Evolutionary conservation across 35 echinoderm and acorn worm species (phyloP), one percentile per base, ranked within the genome.

Genomic region (Chiridota heheva): DNA sequence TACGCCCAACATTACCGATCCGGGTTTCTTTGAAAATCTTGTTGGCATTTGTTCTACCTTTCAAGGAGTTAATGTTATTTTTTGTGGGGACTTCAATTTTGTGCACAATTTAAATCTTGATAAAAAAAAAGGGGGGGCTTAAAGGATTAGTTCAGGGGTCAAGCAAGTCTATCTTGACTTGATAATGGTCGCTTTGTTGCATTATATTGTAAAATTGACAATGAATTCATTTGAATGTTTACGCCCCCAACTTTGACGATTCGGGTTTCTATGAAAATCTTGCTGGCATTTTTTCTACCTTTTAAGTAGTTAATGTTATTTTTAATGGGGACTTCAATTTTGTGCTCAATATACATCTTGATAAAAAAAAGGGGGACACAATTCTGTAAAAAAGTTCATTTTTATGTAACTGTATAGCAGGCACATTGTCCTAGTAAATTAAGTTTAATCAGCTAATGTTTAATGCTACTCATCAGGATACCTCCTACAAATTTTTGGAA

Each of bases 321-420:
- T 63, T 12, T 16, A 29, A 31, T 13, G 26, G 60, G 12, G 60
- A 18, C 33, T 63, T 63, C 8, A 63, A 13, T 63, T 63, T 63
- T 2, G 60, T 63, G 12, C 33, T 20, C 20, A 63, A 63, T 63
- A 26, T 63, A 2, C 20, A 63, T 31, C 12, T 13, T 63, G 60
- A 63, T 63, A 63, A 63, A 63, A 63, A 16, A 31, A n/a, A n/a
- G n/a, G 60, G 60, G n/a, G 26, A n/a, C n/a, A n/a, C n/a, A n/a
- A n/a, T n/a, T n/a, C n/a, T n/a, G n/a, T n/a, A n/a, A n/a, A n/a
- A n/a, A n/a, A n/a, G n/a, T n/a, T n/a, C n/a, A n/a, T n/a, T n/a
- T n/a, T n/a, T n/a, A n/a, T n/a, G n/a, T n/a, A n/a, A n/a, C n/a
- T n/a, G n/a, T n/a, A n/a, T n/a, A n/a, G n/a, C n/a, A n/a, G n/a